These are phyloP conservation scores for Chrysaora quinquecirrha DNA, from an alignment of 30 jellyfish, hydroid and myxozoan genomes.

Conservation along the genomic window DNA sequence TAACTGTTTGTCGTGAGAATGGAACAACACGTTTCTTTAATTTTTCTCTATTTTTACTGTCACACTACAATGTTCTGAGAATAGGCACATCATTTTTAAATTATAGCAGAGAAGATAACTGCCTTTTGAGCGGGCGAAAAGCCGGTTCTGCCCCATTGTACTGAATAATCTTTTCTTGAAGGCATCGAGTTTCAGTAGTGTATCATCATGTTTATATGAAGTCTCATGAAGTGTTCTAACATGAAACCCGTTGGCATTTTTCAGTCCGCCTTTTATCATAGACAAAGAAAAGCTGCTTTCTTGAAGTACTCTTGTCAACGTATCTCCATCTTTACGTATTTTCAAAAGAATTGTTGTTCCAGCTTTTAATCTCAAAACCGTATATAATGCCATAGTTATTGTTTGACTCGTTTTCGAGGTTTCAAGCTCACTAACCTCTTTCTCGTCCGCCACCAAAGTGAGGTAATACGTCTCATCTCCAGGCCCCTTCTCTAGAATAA, in stretches of 20 bases:
- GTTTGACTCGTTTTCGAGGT: not conserved
- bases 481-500: constrained; percentile 14
- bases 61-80: not conserved
- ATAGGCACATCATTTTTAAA: not conserved
- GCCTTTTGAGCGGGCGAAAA: not conserved
- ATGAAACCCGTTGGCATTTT: not conserved
- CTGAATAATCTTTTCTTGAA: not conserved
- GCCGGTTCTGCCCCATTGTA: not conserved
- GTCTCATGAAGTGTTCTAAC: not conserved
- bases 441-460: constrained; percentile 8
- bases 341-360: constrained; percentile 13
- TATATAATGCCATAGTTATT: constrained; percentile 6
- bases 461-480: constrained; percentile 20
- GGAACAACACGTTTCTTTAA: not conserved
- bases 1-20: not conserved
- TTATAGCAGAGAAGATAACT: not conserved
- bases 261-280: not conserved
- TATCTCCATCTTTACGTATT: not conserved
- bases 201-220: not conserved
- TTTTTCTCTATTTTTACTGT: not conserved
- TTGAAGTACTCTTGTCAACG: not conserved
- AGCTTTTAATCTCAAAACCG: constrained; percentile 9
- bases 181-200: not conserved
- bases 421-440: not conserved
- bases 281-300: not conserved